Conservation (phyloP, 2,113 vertebrate genomes). For the Pelecanus crispus region DNA sequence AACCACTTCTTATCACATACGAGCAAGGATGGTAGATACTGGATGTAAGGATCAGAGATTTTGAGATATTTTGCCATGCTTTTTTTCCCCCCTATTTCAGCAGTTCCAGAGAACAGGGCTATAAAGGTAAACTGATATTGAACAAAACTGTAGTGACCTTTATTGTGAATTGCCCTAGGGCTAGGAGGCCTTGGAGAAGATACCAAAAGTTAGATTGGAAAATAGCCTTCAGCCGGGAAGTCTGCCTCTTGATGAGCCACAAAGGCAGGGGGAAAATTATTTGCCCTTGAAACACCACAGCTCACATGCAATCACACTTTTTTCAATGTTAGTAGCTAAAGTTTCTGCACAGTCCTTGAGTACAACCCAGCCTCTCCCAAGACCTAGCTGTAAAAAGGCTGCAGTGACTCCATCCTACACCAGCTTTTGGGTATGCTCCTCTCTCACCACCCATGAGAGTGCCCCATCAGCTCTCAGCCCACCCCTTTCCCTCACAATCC, state of each 20-base stretch:
- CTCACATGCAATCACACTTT: not conserved
- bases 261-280: accelerated
- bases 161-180: not conserved
- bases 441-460: not conserved
- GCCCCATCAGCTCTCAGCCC: not conserved
- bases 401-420: not conserved
- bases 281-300: not conserved
- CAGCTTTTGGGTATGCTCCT: not conserved
- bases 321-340: not conserved
- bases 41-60: not conserved
- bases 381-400: not conserved
- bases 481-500: not conserved
- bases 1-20: not conserved
- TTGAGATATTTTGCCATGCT: not conserved
- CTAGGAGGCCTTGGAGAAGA: not conserved
- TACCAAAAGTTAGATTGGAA: not conserved
- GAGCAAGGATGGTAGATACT: not conserved
- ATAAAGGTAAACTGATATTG: not conserved
- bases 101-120: not conserved
- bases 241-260: not conserved
- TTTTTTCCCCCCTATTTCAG: not conserved
- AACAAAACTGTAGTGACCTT: not conserved
- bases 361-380: not conserved
- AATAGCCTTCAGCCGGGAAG: not conserved
- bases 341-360: not conserved